Evolutionary conservation across 2,888 invertebrate species (phyloP).

Genomic region (Agrochola circellaris): DNA sequence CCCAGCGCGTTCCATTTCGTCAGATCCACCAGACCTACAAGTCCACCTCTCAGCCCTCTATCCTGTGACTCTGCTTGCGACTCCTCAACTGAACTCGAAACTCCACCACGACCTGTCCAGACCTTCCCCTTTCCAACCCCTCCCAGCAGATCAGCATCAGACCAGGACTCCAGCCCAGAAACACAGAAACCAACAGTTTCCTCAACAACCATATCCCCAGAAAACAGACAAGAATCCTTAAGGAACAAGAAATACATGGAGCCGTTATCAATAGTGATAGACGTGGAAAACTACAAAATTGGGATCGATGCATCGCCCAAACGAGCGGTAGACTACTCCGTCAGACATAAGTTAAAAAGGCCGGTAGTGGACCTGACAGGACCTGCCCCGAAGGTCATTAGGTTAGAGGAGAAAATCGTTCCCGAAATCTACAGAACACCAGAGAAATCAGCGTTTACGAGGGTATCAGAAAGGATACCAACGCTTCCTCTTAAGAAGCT

Average conservation of each 20-base stretch:
- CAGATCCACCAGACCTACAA: conserved; percentile 86
- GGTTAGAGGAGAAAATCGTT: conserved; percentile 74
- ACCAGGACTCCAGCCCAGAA: conserved; percentile 89
- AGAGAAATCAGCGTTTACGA: conserved; percentile 79
- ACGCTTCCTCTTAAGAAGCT: conserved; percentile 74
- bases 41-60: conserved; percentile 93
- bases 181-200: conserved; percentile 89
- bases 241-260: conserved; percentile 85
- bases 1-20: conserved; percentile 88
- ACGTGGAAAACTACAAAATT: conserved; percentile 88
- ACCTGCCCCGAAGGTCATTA: conserved; percentile 80
- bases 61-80: conserved; percentile 93
- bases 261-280: conserved; percentile 87
- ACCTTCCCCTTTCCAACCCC: conserved; percentile 90
- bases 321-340: conserved; percentile 87
- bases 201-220: conserved; percentile 89
- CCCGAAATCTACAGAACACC: conserved; percentile 68
- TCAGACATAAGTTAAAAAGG: conserved; percentile 84
- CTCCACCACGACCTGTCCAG: conserved; percentile 87
- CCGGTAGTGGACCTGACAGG: conserved; percentile 78
- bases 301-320: conserved; percentile 88
- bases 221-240: conserved; percentile 81
- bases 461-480: conserved; percentile 73
- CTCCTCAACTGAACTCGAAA: conserved; percentile 89
- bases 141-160: conserved; percentile 91